These are phyloP conservation scores for Gobio gobio DNA, from an alignment of 2,113 vertebrate species.

Conservation along the genomic window DNA sequence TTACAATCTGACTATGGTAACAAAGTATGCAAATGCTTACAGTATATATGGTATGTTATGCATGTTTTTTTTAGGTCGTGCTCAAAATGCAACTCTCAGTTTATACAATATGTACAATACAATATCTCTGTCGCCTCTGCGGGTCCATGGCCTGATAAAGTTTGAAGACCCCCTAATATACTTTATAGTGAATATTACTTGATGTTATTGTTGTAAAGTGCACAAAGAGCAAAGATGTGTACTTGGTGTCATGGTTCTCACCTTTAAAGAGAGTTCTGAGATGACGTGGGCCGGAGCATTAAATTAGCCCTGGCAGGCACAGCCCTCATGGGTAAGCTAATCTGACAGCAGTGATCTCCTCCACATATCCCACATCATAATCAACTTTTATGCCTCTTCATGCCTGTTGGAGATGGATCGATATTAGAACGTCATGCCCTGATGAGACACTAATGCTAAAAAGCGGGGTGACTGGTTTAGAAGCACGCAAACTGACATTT, in stretches of 20 bases:
- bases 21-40: too few species aligned
- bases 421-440: constrained; percentile 25
- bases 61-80: too few species aligned
- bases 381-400: constrained; percentile 51
- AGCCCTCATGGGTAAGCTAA: constrained; percentile 36
- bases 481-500: constrained; percentile 12
- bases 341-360: constrained; percentile 51
- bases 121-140: not conserved
- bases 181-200: not conserved
- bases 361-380: constrained; percentile 50
- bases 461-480: constrained; percentile 20
- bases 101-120: too few species aligned
- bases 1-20: too few species aligned
- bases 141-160: not conserved
- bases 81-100: not conserved
- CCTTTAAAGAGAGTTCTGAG: constrained; percentile 16
- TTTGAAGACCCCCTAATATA: not conserved
- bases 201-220: not conserved
- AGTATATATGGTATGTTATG: too few species aligned
- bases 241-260: constrained; percentile 16
- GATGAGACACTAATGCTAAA: constrained; percentile 6
- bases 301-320: constrained; percentile 51
- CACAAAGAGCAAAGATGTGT: not conserved
- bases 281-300: constrained; percentile 25
- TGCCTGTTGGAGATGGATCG: constrained; percentile 34